Base-by-base conservation (phyloP, 1,140 invertebrate genomes). In the Drosophila willistoni region DNA sequence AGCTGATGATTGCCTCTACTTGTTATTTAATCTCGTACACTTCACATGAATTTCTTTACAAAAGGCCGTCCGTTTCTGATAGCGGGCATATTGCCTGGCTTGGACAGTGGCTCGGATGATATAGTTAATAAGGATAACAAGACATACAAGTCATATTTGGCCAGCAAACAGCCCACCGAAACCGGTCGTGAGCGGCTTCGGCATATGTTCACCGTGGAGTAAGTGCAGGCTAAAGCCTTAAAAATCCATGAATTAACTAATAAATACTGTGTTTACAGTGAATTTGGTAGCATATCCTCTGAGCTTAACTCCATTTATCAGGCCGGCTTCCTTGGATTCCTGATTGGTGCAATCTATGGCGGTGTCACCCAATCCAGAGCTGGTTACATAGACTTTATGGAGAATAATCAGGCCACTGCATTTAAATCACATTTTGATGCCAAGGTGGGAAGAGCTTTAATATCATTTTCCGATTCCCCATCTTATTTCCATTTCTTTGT, bases 361-460 rank as follows among this genome's bases (percentile, higher is more conserved):
- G 96, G 95, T 56, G 85, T 95, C 73, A 77, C 92, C 12, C 86
- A 93, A 75, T 94, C 94, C n/a, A 93, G 93, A 78, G 77, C 81
- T 2, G 94, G 95, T 17, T 95, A 95, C 73, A 51, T 94, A n/a
- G 93, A 94, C 63, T 96, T 96, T 77, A 95, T 96, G 73, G 94
- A 94, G 86, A 95, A 93, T 59, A 96, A 97, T 93, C 93, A 96
- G 92, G 96, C 95, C 7, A 94, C 95, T 33, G 92, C 93, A 7
- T 97, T 96, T 91, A 91, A 92, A 54, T 94, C 93, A 66, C 95
- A 95, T 56, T 90, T 94, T 9, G 93, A 96, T 70, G 96, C 96
- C 2, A 95, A 96, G 92, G 95, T 95, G 19, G 62, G 60, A 33
- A 39, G 17, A 22, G 9, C 5, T 14, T 10, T 25, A 42, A 13